Percentiles rank a stretch among this genome's conserved stretches.
Evolutionary conservation across 2,797 vertebrate species (phyloP).

Genomic region (Ctenochaetus hawaiiensis): DNA sequence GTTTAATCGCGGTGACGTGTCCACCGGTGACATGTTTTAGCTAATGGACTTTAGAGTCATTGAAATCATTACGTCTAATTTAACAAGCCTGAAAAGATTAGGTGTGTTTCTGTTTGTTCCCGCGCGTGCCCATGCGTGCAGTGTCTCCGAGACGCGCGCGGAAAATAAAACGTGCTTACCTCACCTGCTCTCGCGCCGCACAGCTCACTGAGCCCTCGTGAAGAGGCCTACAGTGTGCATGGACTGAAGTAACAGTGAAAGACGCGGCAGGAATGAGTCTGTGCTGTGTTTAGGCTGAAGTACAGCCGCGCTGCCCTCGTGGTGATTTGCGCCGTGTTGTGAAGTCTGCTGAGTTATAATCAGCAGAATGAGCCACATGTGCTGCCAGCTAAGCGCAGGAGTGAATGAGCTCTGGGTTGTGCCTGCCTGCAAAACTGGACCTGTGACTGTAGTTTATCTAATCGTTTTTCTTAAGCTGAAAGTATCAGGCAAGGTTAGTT

Average conservation of each 20-base stretch:
- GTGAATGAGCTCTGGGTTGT: background rate
- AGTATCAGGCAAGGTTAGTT: constrained; percentile 35
- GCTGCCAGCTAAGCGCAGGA: no score
- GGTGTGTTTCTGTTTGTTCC: constrained; percentile 5
- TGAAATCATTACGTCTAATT: constrained; percentile 53
- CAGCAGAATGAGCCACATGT: constrained; percentile 14
- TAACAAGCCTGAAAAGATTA: constrained; percentile 10
- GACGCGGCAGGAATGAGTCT: background rate
- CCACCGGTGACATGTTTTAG: constrained; percentile 34
- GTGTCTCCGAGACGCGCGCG: background rate
- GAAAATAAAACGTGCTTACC: background rate
- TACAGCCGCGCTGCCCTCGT: constrained; percentile 9
- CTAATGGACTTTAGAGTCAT: constrained; percentile 48
- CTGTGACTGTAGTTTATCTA: constrained; percentile 15
- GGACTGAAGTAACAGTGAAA: background rate
- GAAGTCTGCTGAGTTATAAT: constrained; percentile 48
- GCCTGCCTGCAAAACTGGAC: background rate
- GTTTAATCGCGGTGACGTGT: constrained; percentile 60
- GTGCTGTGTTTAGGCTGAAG: background rate
- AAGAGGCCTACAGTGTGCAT: background rate
- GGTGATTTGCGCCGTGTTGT: constrained; percentile 61
- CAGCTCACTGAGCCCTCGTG: background rate
- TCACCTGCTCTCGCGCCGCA: constrained; percentile 1
- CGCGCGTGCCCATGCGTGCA: no score
- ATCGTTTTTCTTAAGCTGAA: constrained; percentile 37